These are phyloP conservation scores for Hemistola chrysoprasaria DNA, from an alignment of 2,888 invertebrate genomes.

Conservation along the genomic window DNA sequence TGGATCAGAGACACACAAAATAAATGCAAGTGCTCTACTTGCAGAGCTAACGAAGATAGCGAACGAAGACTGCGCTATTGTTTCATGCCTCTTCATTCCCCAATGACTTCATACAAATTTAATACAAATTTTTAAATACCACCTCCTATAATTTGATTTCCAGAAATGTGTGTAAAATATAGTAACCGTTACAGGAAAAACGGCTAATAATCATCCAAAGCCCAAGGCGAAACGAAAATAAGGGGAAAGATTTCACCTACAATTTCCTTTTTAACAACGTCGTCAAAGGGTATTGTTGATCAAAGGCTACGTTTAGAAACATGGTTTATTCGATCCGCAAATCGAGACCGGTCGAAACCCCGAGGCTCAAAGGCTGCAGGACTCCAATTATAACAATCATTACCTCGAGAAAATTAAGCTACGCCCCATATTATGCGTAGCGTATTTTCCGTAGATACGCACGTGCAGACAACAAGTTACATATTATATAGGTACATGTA, in stretches of 20 bases:
- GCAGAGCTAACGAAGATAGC: slow-evolving; percentile 32
- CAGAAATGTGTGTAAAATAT: no score
- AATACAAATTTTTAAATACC: no score
- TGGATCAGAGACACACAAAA: slow-evolving; percentile 50
- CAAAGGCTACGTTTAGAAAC: slow-evolving; percentile 23
- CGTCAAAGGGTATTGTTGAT: slow-evolving; percentile 26
- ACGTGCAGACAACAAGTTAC: no score
- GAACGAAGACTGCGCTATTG: slow-evolving; percentile 3
- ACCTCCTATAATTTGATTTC: no score
- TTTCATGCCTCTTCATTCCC: not conserved
- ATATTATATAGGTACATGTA: no score
- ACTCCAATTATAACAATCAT: slow-evolving; percentile 6
- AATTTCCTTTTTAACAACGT: slow-evolving; percentile 19
- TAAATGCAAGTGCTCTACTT: slow-evolving; percentile 45
- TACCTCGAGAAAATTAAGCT: slow-evolving; percentile 8
- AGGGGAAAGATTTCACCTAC: slow-evolving; percentile 13
- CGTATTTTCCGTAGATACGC: no score
- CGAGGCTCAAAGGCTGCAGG: slow-evolving; percentile 16
- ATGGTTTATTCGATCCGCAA: slow-evolving; percentile 24
- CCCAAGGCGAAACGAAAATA: slow-evolving; percentile 4
- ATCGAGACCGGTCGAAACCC: slow-evolving; percentile 8
- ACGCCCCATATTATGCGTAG: not conserved
- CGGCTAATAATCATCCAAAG: slow-evolving; percentile 6
- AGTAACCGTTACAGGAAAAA: not conserved
- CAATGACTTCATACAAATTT: no score